Base-by-base conservation (phyloP, 2,888 invertebrate species). In the Liopterus haemorrhoidalis region DNA sequence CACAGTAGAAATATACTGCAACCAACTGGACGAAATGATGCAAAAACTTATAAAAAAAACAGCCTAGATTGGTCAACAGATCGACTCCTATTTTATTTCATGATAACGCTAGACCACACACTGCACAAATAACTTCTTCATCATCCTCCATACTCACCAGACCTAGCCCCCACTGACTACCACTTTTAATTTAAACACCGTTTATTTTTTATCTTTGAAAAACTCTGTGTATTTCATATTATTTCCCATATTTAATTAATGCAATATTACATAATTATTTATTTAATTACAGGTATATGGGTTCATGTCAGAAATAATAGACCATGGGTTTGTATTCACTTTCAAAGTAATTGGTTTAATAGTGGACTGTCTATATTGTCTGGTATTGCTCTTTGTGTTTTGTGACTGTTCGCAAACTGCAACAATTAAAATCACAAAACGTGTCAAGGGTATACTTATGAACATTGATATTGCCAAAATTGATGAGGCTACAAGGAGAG, bases 391-490 rank as follows among this genome's bases (percentile, higher is more conserved):
- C 2, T 81, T 73, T 55, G 72, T 81, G 31, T 81, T 81, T 55
- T 81, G 78, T 12, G 77, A 82, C 58, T 81, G 80, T 58, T 80
- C 81, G 0, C 80, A 81, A 57, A 73, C 78, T 52, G 74, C 81
- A 3, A 79, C 81, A 0, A 59, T 74, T 3, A 73, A 75, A 70
- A 80, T 82, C 5, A 78, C 80, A 1, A 76, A 75, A 32, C 76
- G 78, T 11, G 79, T 82, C 0, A 79, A 79, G 57, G 73, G 74
- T 18, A 73, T 77, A 2, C 59, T 82, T 14, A 65, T 81, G 21
- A 72, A 74, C 2, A 71, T 80, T 3, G 72, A 79, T 52, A 66
- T 81, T 27, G 60, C 72, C n/a, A 67, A 70, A 21, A 71, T 79
- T 1, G 79, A 81, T 56, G 64, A 70, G 50, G 73, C 71, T 6